Evolutionary conservation across 1,140 invertebrate genomes (phyloP), one percentile per base, ranked within the genome.

Genomic region (Spodoptera litura): DNA sequence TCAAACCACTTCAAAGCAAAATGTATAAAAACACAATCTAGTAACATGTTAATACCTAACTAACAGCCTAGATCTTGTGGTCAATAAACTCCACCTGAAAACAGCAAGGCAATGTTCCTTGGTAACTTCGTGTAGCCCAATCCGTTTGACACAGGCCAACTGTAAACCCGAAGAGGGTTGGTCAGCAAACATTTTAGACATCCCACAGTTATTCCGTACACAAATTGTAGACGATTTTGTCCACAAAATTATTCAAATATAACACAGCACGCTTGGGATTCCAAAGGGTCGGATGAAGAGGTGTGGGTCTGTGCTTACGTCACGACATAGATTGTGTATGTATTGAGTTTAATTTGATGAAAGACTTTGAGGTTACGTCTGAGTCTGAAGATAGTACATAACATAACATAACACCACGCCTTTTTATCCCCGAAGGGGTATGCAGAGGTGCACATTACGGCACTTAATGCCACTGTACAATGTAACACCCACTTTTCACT

Each of bases 121-220:
- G 8, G 10, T 25, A 52, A 12, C 44, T 52, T 53, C 8, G 0
- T 13, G 52, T 68, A 51, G 64, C 49, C 20, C 12, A 68, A 68
- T 76, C 20, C 11, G 61, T 64, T 44, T 76, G 74, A 76, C 61
- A 76, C 49, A 49, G 51, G 51, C 35, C 49, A 44, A n/a, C 72
- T 27, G 59, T 76, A 76, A 58, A 66, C 74, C 59, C 15, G 25
- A 0, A 53, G 11, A 61, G 49, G 74, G 51, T 11, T 53, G 51
- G 74, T 76, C 51, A 44, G 31, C 74, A 49, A 61, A 64, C 74
- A 64, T 53, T 51, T 68, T 52, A 20, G 15, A 68, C 64, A 68
- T 52, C 20, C 49, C 49, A 64, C 61, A 52, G 49, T 31, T 27
- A 66, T 51, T 66, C 10, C 15, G 15, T 68, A n/a, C 49, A 53